These are phyloP conservation scores for Sinocyclocheilus maitianheensis DNA, from an alignment of 2,113 vertebrate species.

Conservation along the genomic window DNA sequence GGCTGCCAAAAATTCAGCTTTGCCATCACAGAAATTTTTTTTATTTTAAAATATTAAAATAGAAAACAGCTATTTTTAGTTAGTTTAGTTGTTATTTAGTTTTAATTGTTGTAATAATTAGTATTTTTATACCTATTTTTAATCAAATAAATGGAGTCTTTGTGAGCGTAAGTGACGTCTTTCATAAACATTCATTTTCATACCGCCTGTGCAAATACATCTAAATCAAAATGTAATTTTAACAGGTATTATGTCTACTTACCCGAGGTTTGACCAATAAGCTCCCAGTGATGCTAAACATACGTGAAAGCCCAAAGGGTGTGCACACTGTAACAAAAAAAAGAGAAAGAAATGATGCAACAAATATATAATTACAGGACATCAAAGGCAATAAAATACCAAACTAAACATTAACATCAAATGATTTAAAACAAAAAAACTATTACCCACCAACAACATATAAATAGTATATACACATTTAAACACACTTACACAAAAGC, in stretches of 20 bases:
- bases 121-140: too few relatives aligned
- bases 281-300: slow-evolving; percentile 93
- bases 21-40: too few relatives aligned
- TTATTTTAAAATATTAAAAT: too few relatives aligned
- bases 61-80: too few relatives aligned
- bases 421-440: not conserved
- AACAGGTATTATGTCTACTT: slow-evolving; percentile 58
- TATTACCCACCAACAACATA: not conserved
- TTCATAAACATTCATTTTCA: too few relatives aligned
- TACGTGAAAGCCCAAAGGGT: slow-evolving; percentile 91
- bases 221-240: not conserved
- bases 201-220: not conserved
- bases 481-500: slow-evolving; percentile 91
- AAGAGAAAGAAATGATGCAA: too few relatives aligned
- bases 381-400: not conserved
- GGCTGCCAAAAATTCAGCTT: too few relatives aligned
- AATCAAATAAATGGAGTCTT: too few relatives aligned
- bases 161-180: too few relatives aligned
- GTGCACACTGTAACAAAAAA: slow-evolving; percentile 84
- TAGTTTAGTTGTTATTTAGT: too few relatives aligned
- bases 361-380: not conserved
- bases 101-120: too few relatives aligned
- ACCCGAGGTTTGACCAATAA: slow-evolving; percentile 95
- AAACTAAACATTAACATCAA: not conserved
- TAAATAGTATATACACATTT: slow-evolving; percentile 71